A percentile compares a stretch with the other conserved stretches of the same genome.
phyloP scores from a whole-genome alignment of 2,797 vertebrate species.

The Pogonophryne albipinna region DNA sequence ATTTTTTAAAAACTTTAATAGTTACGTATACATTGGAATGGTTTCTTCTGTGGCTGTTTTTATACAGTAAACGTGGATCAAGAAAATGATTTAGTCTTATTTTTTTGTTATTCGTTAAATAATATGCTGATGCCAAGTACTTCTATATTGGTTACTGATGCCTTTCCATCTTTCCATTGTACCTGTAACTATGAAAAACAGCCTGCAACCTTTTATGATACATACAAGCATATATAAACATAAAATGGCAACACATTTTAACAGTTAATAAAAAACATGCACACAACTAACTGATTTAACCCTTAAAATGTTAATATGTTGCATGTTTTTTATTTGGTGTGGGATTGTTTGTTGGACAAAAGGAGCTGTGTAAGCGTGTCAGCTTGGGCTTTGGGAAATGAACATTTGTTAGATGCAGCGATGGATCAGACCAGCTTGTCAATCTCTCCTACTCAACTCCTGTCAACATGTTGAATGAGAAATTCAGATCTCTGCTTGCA shows the following conservation, averaged over 20 bases:
- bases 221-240: not conserved
- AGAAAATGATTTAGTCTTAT: not conserved
- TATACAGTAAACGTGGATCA: not conserved
- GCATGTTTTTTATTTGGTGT: not conserved
- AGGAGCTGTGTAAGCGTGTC: not conserved
- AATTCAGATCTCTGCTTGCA: not conserved
- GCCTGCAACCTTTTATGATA: not conserved
- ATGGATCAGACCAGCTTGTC: slow-evolving; percentile 12
- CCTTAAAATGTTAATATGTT: not conserved
- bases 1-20: not conserved
- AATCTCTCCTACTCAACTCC: slow-evolving; percentile 13
- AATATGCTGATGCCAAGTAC: not conserved
- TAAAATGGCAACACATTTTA: not conserved
- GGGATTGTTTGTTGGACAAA: not conserved
- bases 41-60: not conserved
- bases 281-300: not conserved
- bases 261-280: not conserved
- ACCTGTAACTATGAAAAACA: not conserved
- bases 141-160: not conserved
- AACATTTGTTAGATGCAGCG: slow-evolving; percentile 13
- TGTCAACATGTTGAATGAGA: not conserved
- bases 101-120: not conserved
- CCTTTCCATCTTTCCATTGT: not conserved
- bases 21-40: not conserved
- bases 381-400: not conserved